A percentile compares a stretch with the other conserved stretches of the same genome.
Evolutionary conservation across 2,113 vertebrate species (phyloP).

Genomic region (Heterotilapia buettikoferi): DNA sequence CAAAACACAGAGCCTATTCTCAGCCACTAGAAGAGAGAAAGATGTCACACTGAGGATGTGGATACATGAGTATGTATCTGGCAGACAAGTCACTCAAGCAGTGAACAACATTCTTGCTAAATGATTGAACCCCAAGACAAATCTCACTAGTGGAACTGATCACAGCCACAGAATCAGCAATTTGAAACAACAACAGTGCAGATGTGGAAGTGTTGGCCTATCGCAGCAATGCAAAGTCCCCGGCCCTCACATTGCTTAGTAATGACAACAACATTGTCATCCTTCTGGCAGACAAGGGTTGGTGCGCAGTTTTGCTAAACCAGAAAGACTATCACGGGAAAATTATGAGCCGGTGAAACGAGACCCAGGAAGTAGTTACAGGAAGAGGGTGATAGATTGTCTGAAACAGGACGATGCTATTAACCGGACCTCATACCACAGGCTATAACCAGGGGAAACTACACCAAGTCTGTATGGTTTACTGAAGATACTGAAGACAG

Average conservation of each 20-base stretch:
- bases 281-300: not conserved
- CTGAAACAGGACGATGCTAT: not conserved
- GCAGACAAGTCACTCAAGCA: not conserved
- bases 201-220: not conserved
- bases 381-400: not conserved
- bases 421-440: not conserved
- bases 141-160: not conserved
- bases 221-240: not conserved
- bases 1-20: not conserved
- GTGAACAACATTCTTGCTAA: not conserved
- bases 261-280: not conserved
- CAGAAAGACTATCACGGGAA: not conserved
- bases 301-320: not conserved
- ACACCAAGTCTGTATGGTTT: not conserved
- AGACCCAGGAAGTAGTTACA: not conserved
- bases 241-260: not conserved
- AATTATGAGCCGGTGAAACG: not conserved
- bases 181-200: accelerated
- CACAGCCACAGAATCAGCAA: not conserved
- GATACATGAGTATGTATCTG: not conserved
- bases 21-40: not conserved
- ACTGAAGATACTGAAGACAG: not conserved
- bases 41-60: not conserved
- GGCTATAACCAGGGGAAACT: not conserved
- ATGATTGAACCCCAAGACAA: not conserved